phyloP scores from a whole-genome alignment of 2,888 invertebrate species.

The Helicoverpa assulta region DNA sequence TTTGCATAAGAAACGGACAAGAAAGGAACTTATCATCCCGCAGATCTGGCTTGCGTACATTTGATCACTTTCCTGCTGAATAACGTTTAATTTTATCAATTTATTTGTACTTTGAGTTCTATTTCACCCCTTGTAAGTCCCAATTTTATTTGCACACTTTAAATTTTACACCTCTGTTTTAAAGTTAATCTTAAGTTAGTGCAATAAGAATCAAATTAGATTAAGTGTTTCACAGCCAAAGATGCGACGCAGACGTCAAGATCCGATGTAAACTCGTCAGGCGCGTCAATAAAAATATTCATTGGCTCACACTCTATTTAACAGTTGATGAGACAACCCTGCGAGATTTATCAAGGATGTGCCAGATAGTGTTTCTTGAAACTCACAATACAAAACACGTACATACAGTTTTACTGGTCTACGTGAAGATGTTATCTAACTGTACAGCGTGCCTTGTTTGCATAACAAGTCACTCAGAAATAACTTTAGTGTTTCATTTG shows the following conservation, averaged over 20 bases:
- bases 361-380: conserved; percentile 53
- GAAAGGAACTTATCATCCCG: conserved; percentile 84
- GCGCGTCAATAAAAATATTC: conserved; percentile 90
- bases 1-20: conserved; percentile 89
- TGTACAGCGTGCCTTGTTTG: conserved; percentile 52
- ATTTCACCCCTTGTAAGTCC: conserved; percentile 53
- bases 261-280: conserved; percentile 78
- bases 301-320: conserved; percentile 89
- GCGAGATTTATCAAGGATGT: conserved; percentile 77
- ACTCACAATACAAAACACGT: conserved; percentile 54
- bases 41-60: conserved; percentile 80
- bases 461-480: conserved; percentile 47
- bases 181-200: conserved; percentile 62
- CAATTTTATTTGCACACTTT: conserved; percentile 54
- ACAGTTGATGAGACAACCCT: conserved; percentile 85
- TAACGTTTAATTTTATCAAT: conserved; percentile 57
- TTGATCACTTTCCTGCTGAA: conserved; percentile 80
- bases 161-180: conserved; percentile 9
- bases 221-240: conserved; percentile 45
- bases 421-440: conserved; percentile 62
- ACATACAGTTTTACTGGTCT: conserved; percentile 51
- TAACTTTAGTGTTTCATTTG: conserved; percentile 32
- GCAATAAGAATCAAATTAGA: conserved; percentile 66
- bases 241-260: conserved; percentile 68
- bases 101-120: conserved; percentile 65